Evolutionary conservation across 2,888 invertebrate genomes (phyloP).

Genomic region (Panopea generosa): DNA sequence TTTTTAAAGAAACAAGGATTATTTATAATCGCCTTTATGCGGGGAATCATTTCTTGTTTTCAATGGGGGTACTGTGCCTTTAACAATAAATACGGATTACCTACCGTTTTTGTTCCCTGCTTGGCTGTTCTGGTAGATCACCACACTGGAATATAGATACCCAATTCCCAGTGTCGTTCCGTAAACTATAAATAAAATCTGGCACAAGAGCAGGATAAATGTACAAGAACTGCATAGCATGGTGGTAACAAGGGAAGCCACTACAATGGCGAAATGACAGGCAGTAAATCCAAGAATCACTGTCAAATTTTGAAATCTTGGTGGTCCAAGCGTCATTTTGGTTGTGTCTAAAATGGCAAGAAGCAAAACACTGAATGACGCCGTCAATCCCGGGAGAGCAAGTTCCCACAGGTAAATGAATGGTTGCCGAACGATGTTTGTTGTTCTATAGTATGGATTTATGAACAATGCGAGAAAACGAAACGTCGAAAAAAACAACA

Average conservation of each 20-base stretch:
- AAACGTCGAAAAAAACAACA: conserved; percentile 62
- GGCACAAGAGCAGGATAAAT: conserved; percentile 71
- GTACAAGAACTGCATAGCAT: conserved; percentile 52
- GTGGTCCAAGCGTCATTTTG: conserved; percentile 74
- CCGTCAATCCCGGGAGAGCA: conserved; percentile 72
- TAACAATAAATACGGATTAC: no score
- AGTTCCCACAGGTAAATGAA: conserved; percentile 70
- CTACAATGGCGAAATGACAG: conserved; percentile 67
- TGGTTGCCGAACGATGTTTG: conserved; percentile 31
- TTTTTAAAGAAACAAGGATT: no score
- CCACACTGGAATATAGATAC: conserved; percentile 67
- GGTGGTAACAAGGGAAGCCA: conserved; percentile 62
- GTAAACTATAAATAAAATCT: conserved; percentile 70
- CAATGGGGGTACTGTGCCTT: no score
- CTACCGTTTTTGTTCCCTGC: conserved; percentile 49
- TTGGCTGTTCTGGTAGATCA: conserved; percentile 64
- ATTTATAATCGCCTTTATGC: no score
- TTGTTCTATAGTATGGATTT: conserved; percentile 68
- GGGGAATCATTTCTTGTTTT: no score
- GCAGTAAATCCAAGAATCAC: conserved; percentile 65
- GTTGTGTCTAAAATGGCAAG: conserved; percentile 77
- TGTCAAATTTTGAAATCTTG: conserved; percentile 69
- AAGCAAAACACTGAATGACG: conserved; percentile 72
- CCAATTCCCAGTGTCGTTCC: conserved; percentile 68
- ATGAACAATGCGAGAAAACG: conserved; percentile 63